Base-by-base conservation (phyloP, 2,113 vertebrate species). In the chimpanzee (Pan troglodytes) region DNA sequence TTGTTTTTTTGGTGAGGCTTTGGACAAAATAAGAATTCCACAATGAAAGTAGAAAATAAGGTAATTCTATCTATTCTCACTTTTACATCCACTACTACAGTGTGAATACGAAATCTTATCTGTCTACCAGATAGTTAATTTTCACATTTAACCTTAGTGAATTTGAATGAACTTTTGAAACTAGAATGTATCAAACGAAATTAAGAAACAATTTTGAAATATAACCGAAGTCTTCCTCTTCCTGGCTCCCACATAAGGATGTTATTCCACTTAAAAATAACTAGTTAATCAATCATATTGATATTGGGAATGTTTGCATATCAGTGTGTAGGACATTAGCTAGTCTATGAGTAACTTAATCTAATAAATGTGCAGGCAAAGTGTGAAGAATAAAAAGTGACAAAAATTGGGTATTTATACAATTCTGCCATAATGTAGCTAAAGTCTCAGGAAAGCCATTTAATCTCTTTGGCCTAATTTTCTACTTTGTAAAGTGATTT, bases 131-230 rank as follows among this genome's bases (percentile, higher is more conserved):
- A 67, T 50, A 45, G 10, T 95, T 91, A 89, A 86, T 40, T 93
- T 97, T 85, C 59, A 93, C n/a, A 91, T 93, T 76, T 97, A 94
- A 96, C 73, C 94, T 95, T 96, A 91, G 89, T 93, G 70, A 22
- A 79, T 52, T n/a, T 82, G 95, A 95, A 90, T 68, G 3, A n/a
- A 43, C 8, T 75, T 23, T 75, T 83, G 45, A 38, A 95, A 85
- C 13, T 92, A 82, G 88, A 89, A 82, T 83, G n/a, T 86, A 93
- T 93, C 50, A 88, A 94, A 68, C 59, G n/a, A 97, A 86, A 64
- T 59, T 70, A 43, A 96, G 94, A 97, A 96, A 90, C 90, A 84
- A 57, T 85, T 85, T 88, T 78, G 57, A 75, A 81, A 57, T 55
- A 82, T 27, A 3, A 2, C 52, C 82, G 59, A 45, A 22, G 16